A percentile compares a stretch with the other conserved stretches of the same genome.
phyloP scores from a whole-genome alignment of 2,797 vertebrate genomes.

The Cottoperca gobio region DNA sequence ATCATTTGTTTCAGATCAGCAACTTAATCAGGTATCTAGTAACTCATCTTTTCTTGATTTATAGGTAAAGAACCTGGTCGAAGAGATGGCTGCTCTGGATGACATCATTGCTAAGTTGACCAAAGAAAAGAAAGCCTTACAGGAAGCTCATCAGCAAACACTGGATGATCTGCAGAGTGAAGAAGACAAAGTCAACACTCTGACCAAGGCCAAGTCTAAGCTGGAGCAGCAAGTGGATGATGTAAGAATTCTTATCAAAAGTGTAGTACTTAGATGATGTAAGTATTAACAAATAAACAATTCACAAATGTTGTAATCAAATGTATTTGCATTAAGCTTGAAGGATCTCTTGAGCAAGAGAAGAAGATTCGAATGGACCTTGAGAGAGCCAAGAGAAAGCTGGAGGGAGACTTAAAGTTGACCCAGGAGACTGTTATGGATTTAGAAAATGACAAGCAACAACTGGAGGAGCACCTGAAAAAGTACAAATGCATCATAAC shows the following conservation, averaged over 20 bases:
- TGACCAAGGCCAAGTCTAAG: conserved; percentile 91
- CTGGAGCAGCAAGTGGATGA: conserved; percentile 93
- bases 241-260: conserved; percentile 71
- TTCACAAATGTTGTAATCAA: not conserved
- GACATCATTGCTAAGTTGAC: conserved; percentile 90
- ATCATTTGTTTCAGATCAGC: no score
- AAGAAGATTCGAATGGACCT: conserved; percentile 94
- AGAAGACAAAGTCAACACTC: conserved; percentile 92
- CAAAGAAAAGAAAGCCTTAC: conserved; percentile 92
- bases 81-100: conserved; percentile 90
- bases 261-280: not conserved
- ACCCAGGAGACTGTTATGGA: conserved; percentile 92
- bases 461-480: conserved; percentile 89
- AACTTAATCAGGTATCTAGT: no score
- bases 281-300: not conserved
- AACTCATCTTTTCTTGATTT: no score
- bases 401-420: conserved; percentile 91
- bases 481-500: conserved; percentile 79
- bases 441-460: conserved; percentile 90
- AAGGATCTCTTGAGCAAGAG: conserved; percentile 93
- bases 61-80: conserved; percentile 91
- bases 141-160: conserved; percentile 91
- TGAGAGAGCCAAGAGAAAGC: conserved; percentile 91
- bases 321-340: conserved; percentile 76
- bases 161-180: conserved; percentile 93